Percentiles rank a stretch among this genome's conserved stretches.
These are phyloP conservation scores for Amphimallon solstitiale DNA, from an alignment of 2,888 invertebrate species.

Conservation along the genomic window DNA sequence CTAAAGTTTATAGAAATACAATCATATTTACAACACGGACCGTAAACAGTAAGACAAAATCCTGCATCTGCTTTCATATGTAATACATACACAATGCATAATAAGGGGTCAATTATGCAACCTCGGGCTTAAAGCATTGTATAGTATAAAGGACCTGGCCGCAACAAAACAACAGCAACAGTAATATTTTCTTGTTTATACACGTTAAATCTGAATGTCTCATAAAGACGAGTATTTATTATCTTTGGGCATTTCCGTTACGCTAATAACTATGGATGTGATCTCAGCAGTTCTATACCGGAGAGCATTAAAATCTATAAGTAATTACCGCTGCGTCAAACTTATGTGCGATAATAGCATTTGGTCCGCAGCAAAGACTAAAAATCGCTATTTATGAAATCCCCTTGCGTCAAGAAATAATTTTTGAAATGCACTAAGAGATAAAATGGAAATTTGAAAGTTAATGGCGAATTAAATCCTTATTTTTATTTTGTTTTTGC, in stretches of 20 bases:
- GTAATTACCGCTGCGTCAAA: slow-evolving; percentile 30
- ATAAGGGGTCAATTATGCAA: slow-evolving; percentile 30
- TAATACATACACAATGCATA: slow-evolving; percentile 25
- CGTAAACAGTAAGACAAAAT: not conserved
- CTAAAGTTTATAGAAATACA: too few relatives aligned
- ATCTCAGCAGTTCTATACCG: slow-evolving; percentile 19
- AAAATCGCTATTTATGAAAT: slow-evolving; percentile 20
- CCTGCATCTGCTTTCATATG: not conserved
- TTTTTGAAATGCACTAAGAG: slow-evolving; percentile 21
- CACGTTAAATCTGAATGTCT: slow-evolving; percentile 27
- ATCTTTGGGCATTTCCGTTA: slow-evolving; percentile 24
- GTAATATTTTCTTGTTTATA: slow-evolving; percentile 33
- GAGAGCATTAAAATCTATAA: slow-evolving; percentile 27
- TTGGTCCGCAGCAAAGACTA: slow-evolving; percentile 18
- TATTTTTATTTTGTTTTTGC: slow-evolving; percentile 19
- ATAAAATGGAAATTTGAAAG: not conserved
- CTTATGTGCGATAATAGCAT: slow-evolving; percentile 15
- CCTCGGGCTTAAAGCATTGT: slow-evolving; percentile 9
- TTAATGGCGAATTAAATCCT: slow-evolving; percentile 8
- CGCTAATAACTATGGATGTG: slow-evolving; percentile 32
- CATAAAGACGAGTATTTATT: slow-evolving; percentile 28
- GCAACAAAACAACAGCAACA: slow-evolving; percentile 22
- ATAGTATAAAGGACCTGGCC: slow-evolving; percentile 16
- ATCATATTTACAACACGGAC: not conserved
- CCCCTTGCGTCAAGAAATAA: slow-evolving; percentile 18